Evolutionary conservation across 2,797 vertebrate genomes (phyloP).

Genomic region (Psittacula echo): DNA sequence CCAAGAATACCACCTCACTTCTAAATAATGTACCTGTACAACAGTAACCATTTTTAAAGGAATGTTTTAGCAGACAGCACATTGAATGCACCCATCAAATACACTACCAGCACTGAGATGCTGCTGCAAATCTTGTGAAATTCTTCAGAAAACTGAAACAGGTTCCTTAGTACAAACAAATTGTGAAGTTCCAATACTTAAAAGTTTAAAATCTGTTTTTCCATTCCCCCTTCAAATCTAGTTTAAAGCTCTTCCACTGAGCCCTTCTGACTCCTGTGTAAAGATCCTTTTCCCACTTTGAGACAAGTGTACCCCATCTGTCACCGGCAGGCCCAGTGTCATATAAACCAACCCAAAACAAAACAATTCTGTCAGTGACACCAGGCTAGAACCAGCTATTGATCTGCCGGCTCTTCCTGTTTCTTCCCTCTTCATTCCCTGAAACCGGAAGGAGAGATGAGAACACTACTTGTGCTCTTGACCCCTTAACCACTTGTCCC

Average conservation of each 20-base stretch:
- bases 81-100: neutral
- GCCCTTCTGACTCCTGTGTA: neutral
- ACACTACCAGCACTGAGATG: neutral
- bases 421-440: neutral
- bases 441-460: neutral
- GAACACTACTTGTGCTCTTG: neutral
- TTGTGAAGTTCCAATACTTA: neutral
- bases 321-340: neutral
- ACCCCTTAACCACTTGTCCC: neutral
- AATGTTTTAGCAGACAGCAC: neutral
- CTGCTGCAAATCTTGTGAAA: neutral
- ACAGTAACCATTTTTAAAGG: neutral
- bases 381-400: neutral
- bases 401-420: neutral
- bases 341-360: fast-evolving
- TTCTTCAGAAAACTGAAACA: neutral
- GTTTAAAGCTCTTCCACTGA: neutral
- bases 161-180: neutral
- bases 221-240: neutral
- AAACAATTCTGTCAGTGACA: neutral
- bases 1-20: neutral
- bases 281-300: neutral
- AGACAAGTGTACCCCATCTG: neutral
- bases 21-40: neutral
- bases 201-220: neutral